These are phyloP conservation scores for Rhimphoctona megacephalus DNA, from an alignment of 2,888 invertebrate species.

Conservation along the genomic window DNA sequence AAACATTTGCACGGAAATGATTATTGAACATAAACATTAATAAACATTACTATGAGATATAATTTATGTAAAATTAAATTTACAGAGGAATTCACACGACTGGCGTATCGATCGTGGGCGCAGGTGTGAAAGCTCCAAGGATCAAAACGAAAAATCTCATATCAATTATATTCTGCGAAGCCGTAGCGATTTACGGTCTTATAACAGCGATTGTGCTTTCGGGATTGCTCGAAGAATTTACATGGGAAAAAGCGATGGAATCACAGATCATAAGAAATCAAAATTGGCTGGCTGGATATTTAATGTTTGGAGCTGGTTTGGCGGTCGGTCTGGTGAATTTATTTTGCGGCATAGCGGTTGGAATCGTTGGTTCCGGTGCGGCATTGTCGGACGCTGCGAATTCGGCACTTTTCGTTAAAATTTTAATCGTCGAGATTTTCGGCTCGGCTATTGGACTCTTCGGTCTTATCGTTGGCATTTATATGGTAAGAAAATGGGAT, in stretches of 20 bases:
- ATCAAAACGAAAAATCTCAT: constrained; percentile 99
- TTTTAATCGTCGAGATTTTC: constrained; percentile 99
- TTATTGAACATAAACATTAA: not conserved
- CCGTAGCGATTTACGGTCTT: constrained; percentile 99
- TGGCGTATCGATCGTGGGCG: constrained; percentile 98
- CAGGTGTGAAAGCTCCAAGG: constrained; percentile 98
- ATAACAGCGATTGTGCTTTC: constrained; percentile 99
- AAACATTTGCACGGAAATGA: not conserved
- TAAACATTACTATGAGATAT: not conserved
- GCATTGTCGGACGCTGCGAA: constrained; percentile 99
- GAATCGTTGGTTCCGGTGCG: constrained; percentile 99
- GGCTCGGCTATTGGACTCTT: constrained; percentile 99
- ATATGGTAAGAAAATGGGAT: constrained; percentile 87
- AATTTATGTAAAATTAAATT: constrained; percentile 58
- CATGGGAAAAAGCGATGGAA: constrained; percentile 35
- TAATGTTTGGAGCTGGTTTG: constrained; percentile 98
- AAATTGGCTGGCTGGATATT: constrained; percentile 95
- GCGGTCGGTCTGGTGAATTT: constrained; percentile 98
- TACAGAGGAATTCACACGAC: constrained; percentile 97
- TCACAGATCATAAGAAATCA: constrained; percentile 83
- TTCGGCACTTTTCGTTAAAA: constrained; percentile 97
- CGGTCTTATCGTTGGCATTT: constrained; percentile 99
- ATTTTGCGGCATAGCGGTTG: constrained; percentile 98
- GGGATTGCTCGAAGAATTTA: constrained; percentile 89
- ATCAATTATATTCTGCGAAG: constrained; percentile 99